Conservation (phyloP, 2,113 vertebrate species). For the Catharus fuscescens region DNA sequence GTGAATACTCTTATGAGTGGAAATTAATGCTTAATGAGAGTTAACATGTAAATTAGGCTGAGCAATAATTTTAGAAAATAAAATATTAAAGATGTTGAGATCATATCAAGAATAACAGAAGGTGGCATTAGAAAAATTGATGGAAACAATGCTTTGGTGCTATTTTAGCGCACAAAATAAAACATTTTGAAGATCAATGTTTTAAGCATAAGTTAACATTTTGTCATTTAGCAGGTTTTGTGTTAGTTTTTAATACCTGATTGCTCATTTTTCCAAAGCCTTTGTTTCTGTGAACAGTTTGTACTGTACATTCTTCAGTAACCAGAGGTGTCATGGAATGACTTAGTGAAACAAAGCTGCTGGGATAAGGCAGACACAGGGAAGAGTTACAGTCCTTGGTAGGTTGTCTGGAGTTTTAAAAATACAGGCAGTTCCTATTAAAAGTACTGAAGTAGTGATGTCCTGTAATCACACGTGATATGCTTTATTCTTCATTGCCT, state of each 20-base stretch:
- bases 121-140: neutral
- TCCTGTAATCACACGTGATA: neutral
- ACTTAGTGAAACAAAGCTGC: neutral
- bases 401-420: neutral
- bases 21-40: neutral
- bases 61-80: neutral
- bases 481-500: neutral
- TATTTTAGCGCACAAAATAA: neutral
- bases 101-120: neutral
- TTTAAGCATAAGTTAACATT: neutral
- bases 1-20: neutral
- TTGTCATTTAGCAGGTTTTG: neutral
- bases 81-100: neutral
- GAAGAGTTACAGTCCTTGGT: neutral
- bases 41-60: neutral
- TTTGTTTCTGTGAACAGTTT: constrained; percentile 23
- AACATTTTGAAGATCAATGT: neutral
- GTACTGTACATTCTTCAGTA: neutral
- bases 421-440: neutral
- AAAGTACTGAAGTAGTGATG: neutral
- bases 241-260: neutral
- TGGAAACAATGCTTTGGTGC: neutral
- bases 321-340: neutral
- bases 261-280: neutral
- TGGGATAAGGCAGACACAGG: neutral